Percentiles rank a stretch among this genome's conserved stretches.
phyloP scores from a whole-genome alignment of 1,140 invertebrate species.

The Orius insidiosus region DNA sequence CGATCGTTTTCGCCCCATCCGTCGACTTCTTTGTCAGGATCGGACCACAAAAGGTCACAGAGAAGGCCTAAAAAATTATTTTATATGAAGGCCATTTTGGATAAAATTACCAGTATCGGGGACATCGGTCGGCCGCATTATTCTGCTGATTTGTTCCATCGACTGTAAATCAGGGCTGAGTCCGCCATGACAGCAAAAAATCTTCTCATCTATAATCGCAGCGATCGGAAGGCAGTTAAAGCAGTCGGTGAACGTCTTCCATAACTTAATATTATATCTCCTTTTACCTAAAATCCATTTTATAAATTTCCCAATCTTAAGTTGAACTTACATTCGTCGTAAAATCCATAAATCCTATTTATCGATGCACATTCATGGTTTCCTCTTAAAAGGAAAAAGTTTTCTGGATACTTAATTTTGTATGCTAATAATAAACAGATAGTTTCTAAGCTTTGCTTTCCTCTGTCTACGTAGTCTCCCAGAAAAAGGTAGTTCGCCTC shows the following conservation, averaged over 20 bases:
- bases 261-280: slow-evolving; percentile 92
- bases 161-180: slow-evolving; percentile 38
- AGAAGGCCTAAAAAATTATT: slow-evolving; percentile 57
- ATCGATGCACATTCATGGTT: slow-evolving; percentile 78
- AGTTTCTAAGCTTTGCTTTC: slow-evolving; percentile 39
- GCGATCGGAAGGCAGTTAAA: slow-evolving; percentile 21
- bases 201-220: slow-evolving; percentile 34
- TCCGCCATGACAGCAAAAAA: slow-evolving; percentile 43
- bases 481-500: slow-evolving; percentile 91
- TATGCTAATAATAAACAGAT: slow-evolving; percentile 78
- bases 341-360: slow-evolving; percentile 75
- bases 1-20: slow-evolving; percentile 94
- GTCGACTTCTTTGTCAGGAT: slow-evolving; percentile 78
- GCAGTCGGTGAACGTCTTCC: slow-evolving; percentile 55
- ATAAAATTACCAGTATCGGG: slow-evolving; percentile 56
- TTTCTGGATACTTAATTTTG: slow-evolving; percentile 91
- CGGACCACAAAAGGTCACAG: slow-evolving; percentile 97
- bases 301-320: neutral
- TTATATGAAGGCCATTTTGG: too few species aligned
- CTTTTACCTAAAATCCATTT: slow-evolving; percentile 40
- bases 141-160: slow-evolving; percentile 44
- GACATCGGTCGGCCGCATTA: slow-evolving; percentile 69
- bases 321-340: slow-evolving; percentile 59
- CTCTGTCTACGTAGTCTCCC: slow-evolving; percentile 82
- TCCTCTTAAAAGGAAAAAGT: slow-evolving; percentile 76